Evolutionary conservation across 2,797 vertebrate species (phyloP).

Genomic region (Chaetophractus vellerosus): DNA sequence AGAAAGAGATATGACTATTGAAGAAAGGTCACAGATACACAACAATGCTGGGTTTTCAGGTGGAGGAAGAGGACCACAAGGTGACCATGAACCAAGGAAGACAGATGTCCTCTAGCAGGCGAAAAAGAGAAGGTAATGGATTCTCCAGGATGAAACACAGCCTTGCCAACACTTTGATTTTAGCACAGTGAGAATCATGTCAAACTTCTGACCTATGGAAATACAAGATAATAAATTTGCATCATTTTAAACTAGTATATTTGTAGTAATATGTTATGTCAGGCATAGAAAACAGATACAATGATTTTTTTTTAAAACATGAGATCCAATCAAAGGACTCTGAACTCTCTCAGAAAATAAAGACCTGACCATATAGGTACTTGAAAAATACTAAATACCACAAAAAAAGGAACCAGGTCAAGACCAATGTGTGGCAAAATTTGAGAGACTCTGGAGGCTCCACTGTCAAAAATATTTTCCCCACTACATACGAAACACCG

Average conservation of each 20-base stretch:
- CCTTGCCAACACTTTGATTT: not conserved
- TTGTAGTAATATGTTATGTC: not conserved
- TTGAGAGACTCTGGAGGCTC: not conserved
- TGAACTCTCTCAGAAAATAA: not conserved
- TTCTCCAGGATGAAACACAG: not conserved
- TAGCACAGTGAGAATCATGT: not conserved
- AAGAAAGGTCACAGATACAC: not conserved
- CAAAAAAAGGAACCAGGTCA: not conserved
- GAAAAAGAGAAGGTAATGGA: not conserved
- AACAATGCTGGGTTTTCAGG: not conserved
- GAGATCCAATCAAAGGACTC: not conserved
- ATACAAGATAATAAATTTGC: not conserved
- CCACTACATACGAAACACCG: not conserved
- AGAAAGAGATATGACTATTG: not conserved
- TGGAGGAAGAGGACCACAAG: not conserved
- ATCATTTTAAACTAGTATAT: not conserved
- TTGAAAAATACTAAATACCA: not conserved
- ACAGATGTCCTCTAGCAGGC: not conserved
- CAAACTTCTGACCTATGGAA: not conserved
- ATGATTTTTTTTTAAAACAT: not conserved
- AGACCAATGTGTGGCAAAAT: not conserved
- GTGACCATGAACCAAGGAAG: not conserved
- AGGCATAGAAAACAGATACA: not conserved
- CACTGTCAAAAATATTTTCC: not conserved
- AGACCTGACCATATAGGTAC: not conserved